Base-by-base conservation (phyloP, 2,797 vertebrate genomes). In the Halcyon badia region DNA sequence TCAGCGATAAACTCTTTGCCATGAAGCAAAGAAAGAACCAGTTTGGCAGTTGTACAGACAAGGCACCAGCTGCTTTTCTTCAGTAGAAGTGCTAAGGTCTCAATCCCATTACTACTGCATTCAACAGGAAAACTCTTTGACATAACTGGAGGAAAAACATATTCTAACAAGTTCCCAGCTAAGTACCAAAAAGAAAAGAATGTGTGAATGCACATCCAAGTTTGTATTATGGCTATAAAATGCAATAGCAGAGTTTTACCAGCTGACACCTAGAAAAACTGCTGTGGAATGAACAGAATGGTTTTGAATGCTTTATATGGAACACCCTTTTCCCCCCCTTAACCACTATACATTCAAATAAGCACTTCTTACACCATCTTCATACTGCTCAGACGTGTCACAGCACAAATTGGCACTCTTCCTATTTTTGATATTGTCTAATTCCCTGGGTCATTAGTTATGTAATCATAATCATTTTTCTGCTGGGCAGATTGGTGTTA, bases 361-460 rank as follows among this genome's bases (percentile, higher is more conserved):
- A 87, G 22, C 70, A 85, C 92, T 87, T 86, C 52, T 85, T 56
- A 33, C 37, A 57, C 49, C 64, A 5, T 80, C 89, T 86, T 93
- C 91, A 41, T 5, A 39, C 16, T 44, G 89, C 85, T 97, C 56
- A 94, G 89, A 91, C 6, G 1, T 76, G 71, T 69, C 85, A 54
- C 39, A 49, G 89, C 66, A 75, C 87, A 91, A 95, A 93, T 56
- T 97, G 93, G 92, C 94, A 86, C 10, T 35, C 83, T 93, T 97
- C 90, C 89, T 95, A 30, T 78, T 94, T 97, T 61, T 96, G 96
- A 97, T 97, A 97, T 97, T 75, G 87, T 91, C 96, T 97, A 97
- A 96, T 97, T 97, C 97, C 96, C 97, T 96, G 96, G 97, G 94
- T 98, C 97, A 97, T 98, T 98, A 97, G 96, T 97, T 97, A 83